Percentiles rank a stretch among this genome's conserved stretches.
Evolutionary conservation across 2,888 invertebrate species (phyloP).

Genomic region (Ischnura elegans): DNA sequence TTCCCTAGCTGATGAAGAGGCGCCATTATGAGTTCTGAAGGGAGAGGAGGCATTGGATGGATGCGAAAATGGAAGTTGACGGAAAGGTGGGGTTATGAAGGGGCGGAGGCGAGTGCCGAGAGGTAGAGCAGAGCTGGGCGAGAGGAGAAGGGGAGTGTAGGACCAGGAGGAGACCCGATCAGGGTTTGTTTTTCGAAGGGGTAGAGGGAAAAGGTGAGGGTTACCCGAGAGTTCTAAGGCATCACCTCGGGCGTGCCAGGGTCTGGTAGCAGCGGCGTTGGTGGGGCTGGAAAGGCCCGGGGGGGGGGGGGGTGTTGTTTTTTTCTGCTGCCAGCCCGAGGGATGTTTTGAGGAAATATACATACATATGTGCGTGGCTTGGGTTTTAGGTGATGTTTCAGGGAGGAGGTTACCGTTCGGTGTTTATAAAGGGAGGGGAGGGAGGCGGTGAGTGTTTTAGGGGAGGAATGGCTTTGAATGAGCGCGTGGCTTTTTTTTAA

Average conservation of each 20-base stretch:
- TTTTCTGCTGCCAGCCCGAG: neutral
- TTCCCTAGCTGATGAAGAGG: neutral
- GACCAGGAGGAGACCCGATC: neutral
- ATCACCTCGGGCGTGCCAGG: neutral
- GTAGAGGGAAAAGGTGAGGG: neutral
- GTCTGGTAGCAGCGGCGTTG: neutral
- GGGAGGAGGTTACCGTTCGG: neutral
- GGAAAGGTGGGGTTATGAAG: neutral
- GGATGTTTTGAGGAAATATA: conserved; percentile 62
- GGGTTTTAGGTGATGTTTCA: conserved; percentile 15
- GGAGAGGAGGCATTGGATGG: neutral
- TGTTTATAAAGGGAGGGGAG: neutral
- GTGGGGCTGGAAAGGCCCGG: neutral
- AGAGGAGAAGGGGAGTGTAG: neutral
- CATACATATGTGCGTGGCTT: neutral
- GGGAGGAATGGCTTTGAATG: neutral
- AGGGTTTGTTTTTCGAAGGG: conserved; percentile 28
- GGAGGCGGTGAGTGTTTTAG: neutral
- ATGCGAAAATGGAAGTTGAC: conserved; percentile 32
- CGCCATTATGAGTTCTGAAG: conserved; percentile 38
- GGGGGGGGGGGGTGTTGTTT: neutral
- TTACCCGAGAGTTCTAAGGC: neutral
- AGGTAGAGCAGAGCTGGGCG: neutral
- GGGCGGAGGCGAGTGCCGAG: neutral
- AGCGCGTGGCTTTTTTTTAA: conserved; percentile 12